Conservation (phyloP, 1,140 invertebrate genomes). For the Drepana arcuata region DNA sequence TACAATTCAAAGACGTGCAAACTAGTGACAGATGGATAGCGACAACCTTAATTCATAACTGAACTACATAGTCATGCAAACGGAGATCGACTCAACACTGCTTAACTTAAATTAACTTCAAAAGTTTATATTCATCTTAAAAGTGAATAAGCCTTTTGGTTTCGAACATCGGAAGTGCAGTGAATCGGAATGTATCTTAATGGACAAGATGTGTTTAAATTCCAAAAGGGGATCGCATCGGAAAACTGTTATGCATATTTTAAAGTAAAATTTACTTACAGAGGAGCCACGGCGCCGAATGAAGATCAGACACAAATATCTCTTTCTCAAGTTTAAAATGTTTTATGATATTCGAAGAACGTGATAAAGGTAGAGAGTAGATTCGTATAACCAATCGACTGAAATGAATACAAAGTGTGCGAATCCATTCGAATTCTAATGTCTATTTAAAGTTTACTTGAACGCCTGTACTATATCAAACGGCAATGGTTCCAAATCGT, state of each 20-base stretch:
- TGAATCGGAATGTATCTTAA: conserved; percentile 68
- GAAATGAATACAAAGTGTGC: conserved; percentile 26
- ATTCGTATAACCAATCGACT: conserved; percentile 22
- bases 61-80: too few species aligned
- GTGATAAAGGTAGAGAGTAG: conserved; percentile 41
- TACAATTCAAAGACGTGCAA: too few species aligned
- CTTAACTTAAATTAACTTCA: too few species aligned
- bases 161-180: conserved; percentile 37
- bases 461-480: conserved; percentile 11
- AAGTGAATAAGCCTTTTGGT: conserved; percentile 29
- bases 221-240: conserved; percentile 58
- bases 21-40: too few species aligned
- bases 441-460: background rate
- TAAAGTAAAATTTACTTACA: conserved; percentile 69
- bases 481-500: too few species aligned
- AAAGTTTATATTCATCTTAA: too few species aligned
- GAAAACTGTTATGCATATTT: conserved; percentile 71
- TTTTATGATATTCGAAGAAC: conserved; percentile 47
- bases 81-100: too few species aligned
- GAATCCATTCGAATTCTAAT: conserved; percentile 18
- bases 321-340: conserved; percentile 49
- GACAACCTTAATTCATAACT: too few species aligned
- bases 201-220: conserved; percentile 66
- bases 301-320: conserved; percentile 44
- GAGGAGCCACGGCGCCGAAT: conserved; percentile 33